Evolutionary conservation across 2,888 invertebrate genomes (phyloP).

Genomic region (Nymphalis urticae): DNA sequence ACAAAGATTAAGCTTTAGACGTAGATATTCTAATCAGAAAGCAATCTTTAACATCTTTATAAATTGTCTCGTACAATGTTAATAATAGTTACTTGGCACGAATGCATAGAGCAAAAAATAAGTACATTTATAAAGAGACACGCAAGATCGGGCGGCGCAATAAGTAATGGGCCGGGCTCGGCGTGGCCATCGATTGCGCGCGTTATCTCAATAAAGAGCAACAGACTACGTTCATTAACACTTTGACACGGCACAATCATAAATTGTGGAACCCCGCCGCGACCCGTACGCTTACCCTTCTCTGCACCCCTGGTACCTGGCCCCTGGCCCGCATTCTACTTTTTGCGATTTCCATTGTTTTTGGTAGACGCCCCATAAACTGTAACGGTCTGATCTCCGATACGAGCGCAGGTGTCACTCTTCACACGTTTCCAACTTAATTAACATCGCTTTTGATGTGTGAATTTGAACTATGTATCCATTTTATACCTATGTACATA

Average conservation of each 20-base stretch:
- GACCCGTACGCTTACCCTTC: slow-evolving; percentile 72
- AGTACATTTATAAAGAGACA: slow-evolving; percentile 64
- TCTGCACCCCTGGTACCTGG: slow-evolving; percentile 58
- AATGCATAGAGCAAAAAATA: slow-evolving; percentile 63
- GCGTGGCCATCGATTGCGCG: slow-evolving; percentile 59
- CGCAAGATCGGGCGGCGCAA: slow-evolving; percentile 68
- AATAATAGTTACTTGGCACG: slow-evolving; percentile 72
- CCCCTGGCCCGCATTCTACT: slow-evolving; percentile 71
- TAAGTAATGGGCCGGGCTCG: slow-evolving; percentile 72
- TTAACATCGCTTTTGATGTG: slow-evolving; percentile 68
- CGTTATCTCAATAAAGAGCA: slow-evolving; percentile 81
- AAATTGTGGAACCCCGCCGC: slow-evolving; percentile 78
- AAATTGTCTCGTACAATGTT: slow-evolving; percentile 62
- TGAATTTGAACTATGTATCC: slow-evolving; percentile 43
- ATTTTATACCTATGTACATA: slow-evolving; percentile 56
- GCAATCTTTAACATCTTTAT: slow-evolving; percentile 54
- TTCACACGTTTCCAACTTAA: slow-evolving; percentile 74
- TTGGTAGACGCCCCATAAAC: slow-evolving; percentile 72
- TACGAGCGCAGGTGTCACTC: slow-evolving; percentile 75
- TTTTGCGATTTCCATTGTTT: slow-evolving; percentile 80
- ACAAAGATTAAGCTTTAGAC: slow-evolving; percentile 12
- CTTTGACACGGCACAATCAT: slow-evolving; percentile 79
- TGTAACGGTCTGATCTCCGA: slow-evolving; percentile 75
- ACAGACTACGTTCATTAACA: slow-evolving; percentile 80
- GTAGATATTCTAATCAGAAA: slow-evolving; percentile 48